Evolutionary conservation across 2,797 vertebrate species (phyloP).

Genomic region (Manis javanica): DNA sequence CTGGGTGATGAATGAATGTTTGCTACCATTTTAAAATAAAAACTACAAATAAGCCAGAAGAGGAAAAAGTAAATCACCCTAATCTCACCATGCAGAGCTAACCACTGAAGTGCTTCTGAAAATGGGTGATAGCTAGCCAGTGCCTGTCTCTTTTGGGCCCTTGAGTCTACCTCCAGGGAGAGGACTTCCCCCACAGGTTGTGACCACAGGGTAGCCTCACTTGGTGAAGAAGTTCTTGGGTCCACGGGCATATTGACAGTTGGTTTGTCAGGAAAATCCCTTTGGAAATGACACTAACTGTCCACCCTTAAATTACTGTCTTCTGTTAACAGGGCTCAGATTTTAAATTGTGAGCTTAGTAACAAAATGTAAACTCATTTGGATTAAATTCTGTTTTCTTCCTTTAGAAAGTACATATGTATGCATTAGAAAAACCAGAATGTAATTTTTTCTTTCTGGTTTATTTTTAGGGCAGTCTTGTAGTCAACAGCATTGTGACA

Average conservation of each 20-base stretch:
- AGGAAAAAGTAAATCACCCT: background rate
- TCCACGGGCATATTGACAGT: background rate
- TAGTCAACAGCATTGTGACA: background rate
- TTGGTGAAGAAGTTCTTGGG: background rate
- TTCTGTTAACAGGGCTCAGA: background rate
- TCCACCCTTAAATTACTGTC: background rate
- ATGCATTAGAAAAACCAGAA: background rate
- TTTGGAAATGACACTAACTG: background rate
- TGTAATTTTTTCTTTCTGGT: background rate
- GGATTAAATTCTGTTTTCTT: background rate
- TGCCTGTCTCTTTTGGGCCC: background rate
- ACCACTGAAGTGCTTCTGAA: background rate
- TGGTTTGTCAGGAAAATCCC: background rate
- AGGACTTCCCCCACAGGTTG: accelerated
- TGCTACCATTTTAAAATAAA: conserved; percentile 21
- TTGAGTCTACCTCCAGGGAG: background rate
- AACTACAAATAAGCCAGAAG: background rate
- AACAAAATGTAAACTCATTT: background rate
- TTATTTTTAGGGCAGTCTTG: background rate
- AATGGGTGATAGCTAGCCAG: background rate
- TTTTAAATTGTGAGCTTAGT: background rate
- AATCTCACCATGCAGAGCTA: background rate
- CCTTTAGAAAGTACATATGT: background rate
- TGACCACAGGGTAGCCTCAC: too few species aligned
- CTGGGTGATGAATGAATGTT: background rate